Percentiles rank a stretch among this genome's conserved stretches.
Evolutionary conservation across 2,797 vertebrate species (phyloP).

Genomic region (Loriculus beryllinus): DNA sequence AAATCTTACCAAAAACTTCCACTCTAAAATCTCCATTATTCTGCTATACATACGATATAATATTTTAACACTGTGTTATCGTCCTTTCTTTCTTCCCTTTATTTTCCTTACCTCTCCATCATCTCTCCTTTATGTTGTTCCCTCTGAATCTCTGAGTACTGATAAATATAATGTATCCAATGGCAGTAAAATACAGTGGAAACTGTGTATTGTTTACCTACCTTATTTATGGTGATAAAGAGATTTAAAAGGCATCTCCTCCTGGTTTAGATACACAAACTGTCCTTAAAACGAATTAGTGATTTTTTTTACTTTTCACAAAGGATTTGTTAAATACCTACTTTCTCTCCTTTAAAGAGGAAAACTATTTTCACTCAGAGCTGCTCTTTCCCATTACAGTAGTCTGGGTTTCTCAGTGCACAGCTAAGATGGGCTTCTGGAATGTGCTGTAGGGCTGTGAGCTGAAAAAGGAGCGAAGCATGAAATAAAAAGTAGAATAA

Average conservation of each 20-base stretch:
- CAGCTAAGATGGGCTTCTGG: not conserved
- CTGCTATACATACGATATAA: not conserved
- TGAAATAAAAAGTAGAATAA: not conserved
- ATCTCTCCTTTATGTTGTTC: not conserved
- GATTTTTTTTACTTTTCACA: not conserved
- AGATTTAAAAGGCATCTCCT: not conserved
- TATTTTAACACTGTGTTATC: not conserved
- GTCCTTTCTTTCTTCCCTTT: not conserved
- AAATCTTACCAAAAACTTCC: not conserved
- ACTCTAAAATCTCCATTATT: not conserved
- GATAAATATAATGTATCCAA: not conserved
- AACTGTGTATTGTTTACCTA: not conserved
- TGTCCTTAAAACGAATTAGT: not conserved
- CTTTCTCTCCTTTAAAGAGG: not conserved
- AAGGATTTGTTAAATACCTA: not conserved
- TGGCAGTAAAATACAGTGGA: not conserved
- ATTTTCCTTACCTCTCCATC: not conserved
- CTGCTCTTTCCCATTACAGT: not conserved
- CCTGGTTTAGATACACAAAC: not conserved
- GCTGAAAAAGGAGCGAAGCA: not conserved
- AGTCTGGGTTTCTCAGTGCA: not conserved
- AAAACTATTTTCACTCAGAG: not conserved
- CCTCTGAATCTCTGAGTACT: not conserved
- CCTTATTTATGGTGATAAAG: not conserved
- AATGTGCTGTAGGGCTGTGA: not conserved